A percentile compares a stretch with the other conserved stretches of the same genome.
Evolutionary conservation across 2,888 invertebrate species (phyloP).

Genomic region (Callinectes sapidus): DNA sequence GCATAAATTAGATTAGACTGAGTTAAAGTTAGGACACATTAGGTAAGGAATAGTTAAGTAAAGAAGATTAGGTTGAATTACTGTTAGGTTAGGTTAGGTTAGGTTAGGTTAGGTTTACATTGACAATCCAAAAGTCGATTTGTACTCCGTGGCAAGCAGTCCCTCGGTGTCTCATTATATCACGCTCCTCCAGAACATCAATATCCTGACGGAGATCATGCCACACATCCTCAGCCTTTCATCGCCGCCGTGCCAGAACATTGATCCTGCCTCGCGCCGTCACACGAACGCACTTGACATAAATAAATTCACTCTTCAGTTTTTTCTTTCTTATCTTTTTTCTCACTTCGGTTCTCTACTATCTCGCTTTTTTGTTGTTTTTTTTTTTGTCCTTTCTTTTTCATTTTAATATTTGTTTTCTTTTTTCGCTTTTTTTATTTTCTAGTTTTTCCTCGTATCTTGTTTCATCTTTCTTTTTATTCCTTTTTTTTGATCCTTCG

Average conservation of each 20-base stretch:
- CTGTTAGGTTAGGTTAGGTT: too few relatives aligned
- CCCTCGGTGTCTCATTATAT: background rate
- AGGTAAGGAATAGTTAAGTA: too few relatives aligned
- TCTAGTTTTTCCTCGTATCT: too few relatives aligned
- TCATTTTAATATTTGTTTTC: background rate
- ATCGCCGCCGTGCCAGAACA: background rate
- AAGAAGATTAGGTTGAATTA: too few relatives aligned
- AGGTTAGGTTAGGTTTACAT: too few relatives aligned
- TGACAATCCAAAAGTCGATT: too few relatives aligned
- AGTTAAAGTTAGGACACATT: too few relatives aligned
- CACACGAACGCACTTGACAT: slow-evolving; percentile 5
- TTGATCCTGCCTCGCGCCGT: background rate
- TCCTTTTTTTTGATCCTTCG: too few relatives aligned
- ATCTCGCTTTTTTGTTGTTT: background rate
- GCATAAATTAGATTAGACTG: too few relatives aligned
- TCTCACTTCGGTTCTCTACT: background rate
- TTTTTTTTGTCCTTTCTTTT: background rate
- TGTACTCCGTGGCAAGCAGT: too few relatives aligned
- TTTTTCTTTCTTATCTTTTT: background rate
- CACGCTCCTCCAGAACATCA: background rate
- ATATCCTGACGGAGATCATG: background rate
- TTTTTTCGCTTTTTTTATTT: too few relatives aligned
- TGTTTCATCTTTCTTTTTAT: too few relatives aligned
- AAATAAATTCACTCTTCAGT: background rate
- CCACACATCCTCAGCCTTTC: background rate